Conservation (phyloP, 2,888 invertebrate genomes). For the Cryptocephalus primarius region DNA sequence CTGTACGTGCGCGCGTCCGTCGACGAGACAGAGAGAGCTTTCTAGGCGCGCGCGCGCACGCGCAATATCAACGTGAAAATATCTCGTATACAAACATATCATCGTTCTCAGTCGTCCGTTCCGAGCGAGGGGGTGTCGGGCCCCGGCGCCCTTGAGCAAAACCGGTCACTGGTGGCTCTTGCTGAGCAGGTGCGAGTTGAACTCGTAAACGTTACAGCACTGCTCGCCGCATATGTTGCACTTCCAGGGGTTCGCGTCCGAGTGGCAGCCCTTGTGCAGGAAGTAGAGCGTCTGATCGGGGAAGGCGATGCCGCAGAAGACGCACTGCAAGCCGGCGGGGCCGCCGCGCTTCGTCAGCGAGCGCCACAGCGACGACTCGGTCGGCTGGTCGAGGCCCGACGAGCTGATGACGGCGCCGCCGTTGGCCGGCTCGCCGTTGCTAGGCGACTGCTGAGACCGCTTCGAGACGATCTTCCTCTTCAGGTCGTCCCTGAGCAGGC, state of each 20-base stretch:
- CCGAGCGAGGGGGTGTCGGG: no score
- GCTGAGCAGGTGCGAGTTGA: slow-evolving; percentile 90
- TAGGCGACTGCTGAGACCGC: slow-evolving; percentile 34
- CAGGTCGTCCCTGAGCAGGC: slow-evolving; percentile 71
- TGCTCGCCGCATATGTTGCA: slow-evolving; percentile 96
- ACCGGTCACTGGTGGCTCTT: slow-evolving; percentile 66
- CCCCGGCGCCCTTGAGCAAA: no score
- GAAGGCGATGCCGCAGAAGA: slow-evolving; percentile 88
- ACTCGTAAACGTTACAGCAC: slow-evolving; percentile 91
- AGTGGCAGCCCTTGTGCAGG: slow-evolving; percentile 96
- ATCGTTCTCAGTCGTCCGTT: no score
- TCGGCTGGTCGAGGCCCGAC: slow-evolving; percentile 51
- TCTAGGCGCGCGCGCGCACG: no score
- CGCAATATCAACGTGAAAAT: no score
- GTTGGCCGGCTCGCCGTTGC: slow-evolving; percentile 20
- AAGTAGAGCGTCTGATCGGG: slow-evolving; percentile 94
- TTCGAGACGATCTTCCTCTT: slow-evolving; percentile 68
- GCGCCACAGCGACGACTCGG: slow-evolving; percentile 35
- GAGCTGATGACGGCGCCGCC: slow-evolving; percentile 51
- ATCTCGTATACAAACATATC: no score
- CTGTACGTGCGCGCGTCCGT: no score
- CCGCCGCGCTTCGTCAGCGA: slow-evolving; percentile 42
- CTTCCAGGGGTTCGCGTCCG: slow-evolving; percentile 93
- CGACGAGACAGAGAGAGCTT: no score
- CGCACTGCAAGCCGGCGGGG: slow-evolving; percentile 54